These are phyloP conservation scores for Toxotes lorentzi DNA, from an alignment of 2,797 vertebrate genomes.

Conservation along the genomic window DNA sequence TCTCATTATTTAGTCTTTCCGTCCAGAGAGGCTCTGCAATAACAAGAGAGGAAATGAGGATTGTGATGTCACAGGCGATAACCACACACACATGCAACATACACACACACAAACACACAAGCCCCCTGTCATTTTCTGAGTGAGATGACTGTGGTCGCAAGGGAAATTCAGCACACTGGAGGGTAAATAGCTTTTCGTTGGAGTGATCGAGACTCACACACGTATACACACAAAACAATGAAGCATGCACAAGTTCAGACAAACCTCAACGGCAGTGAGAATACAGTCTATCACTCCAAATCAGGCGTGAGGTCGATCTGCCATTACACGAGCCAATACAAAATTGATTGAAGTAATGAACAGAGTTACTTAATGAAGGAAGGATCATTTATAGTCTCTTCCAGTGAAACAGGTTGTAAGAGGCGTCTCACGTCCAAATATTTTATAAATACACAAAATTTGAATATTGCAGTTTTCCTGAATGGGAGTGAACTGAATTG, in stretches of 20 bases:
- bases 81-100: slow-evolving; percentile 43
- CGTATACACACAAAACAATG: slow-evolving; percentile 17
- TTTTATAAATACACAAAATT: not conserved
- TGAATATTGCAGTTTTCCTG: not conserved
- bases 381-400: not conserved
- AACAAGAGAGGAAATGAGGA: slow-evolving; percentile 79
- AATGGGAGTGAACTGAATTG: not conserved
- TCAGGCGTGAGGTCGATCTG: not conserved
- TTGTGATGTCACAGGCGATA: slow-evolving; percentile 77
- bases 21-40: slow-evolving; percentile 68
- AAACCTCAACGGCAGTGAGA: not conserved
- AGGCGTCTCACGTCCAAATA: not conserved
- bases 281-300: slow-evolving; percentile 8
- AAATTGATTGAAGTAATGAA: slow-evolving; percentile 16
- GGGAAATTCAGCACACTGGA: slow-evolving; percentile 75
- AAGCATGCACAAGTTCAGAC: slow-evolving; percentile 26
- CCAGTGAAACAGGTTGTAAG: not conserved
- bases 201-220: slow-evolving; percentile 49
- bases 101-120: slow-evolving; percentile 26
- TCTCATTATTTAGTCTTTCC: slow-evolving; percentile 79
- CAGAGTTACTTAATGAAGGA: not conserved
- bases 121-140: slow-evolving; percentile 74
- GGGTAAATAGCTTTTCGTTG: slow-evolving; percentile 73
- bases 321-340: not conserved
- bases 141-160: slow-evolving; percentile 70